Evolutionary conservation across 1,140 invertebrate species (phyloP).

Genomic region (Coboldia fuscipes): DNA sequence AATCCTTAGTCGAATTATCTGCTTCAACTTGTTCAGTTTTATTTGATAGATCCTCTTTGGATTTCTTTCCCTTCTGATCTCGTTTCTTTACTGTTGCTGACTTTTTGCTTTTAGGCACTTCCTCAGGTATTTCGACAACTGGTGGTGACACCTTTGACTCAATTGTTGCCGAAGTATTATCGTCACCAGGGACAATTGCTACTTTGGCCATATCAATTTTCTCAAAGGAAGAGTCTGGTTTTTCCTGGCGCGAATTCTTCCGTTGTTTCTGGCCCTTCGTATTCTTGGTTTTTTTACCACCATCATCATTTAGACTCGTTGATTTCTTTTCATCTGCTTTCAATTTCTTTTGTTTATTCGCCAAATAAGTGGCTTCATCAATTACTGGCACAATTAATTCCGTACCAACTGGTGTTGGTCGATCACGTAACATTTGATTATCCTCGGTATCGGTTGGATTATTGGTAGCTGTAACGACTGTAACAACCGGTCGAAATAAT

Average conservation of each 20-base stretch:
- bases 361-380: slow-evolving; percentile 5
- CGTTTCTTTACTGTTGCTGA: background rate
- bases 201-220: too few species aligned
- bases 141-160: background rate
- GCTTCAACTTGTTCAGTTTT: too few species aligned
- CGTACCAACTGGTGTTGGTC: slow-evolving; percentile 13
- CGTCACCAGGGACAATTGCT: too few species aligned
- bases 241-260: background rate
- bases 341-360: background rate
- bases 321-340: background rate
- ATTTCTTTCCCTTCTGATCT: background rate
- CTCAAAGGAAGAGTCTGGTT: background rate
- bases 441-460: background rate
- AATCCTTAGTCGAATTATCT: too few species aligned
- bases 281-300: too few species aligned
- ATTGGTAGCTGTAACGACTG: slow-evolving; percentile 16
- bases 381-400: slow-evolving; percentile 19
- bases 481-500: slow-evolving; percentile 32
- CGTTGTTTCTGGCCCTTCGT: background rate
- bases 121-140: background rate
- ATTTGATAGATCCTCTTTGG: background rate
- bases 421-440: slow-evolving; percentile 6
- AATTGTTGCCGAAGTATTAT: background rate
- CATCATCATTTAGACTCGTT: too few species aligned
- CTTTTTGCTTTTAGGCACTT: background rate